phyloP scores from a whole-genome alignment of 2,888 invertebrate genomes.

The Parelbella ahira region DNA sequence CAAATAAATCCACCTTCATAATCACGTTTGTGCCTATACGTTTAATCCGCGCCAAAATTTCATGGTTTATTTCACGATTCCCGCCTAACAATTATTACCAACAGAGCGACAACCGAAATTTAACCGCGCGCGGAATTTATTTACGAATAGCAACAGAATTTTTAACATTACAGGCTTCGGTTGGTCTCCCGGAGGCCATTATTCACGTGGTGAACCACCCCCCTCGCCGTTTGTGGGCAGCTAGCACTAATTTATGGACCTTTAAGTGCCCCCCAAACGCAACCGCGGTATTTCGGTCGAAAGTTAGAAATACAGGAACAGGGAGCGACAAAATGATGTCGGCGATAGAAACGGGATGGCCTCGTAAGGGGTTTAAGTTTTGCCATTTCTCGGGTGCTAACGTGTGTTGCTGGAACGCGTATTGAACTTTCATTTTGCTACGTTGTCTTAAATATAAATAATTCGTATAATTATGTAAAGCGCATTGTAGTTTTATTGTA shows the following conservation, averaged over 20 bases:
- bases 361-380: not conserved
- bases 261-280: slow-evolving; percentile 68
- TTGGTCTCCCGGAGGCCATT: slow-evolving; percentile 60
- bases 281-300: slow-evolving; percentile 55
- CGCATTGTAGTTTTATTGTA: too few relatives aligned
- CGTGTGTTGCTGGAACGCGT: too few relatives aligned
- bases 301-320: slow-evolving; percentile 42
- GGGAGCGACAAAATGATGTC: slow-evolving; percentile 7
- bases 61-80: not conserved
- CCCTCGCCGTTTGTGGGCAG: slow-evolving; percentile 71
- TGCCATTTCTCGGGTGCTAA: too few relatives aligned
- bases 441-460: too few relatives aligned
- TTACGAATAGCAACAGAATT: slow-evolving; percentile 33
- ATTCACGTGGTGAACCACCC: slow-evolving; percentile 66
- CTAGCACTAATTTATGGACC: slow-evolving; percentile 72
- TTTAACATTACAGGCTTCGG: slow-evolving; percentile 48
- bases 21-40: too few relatives aligned
- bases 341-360: not conserved
- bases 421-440: too few relatives aligned
- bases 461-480: too few relatives aligned
- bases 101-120: slow-evolving; percentile 15
- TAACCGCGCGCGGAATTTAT: slow-evolving; percentile 30
- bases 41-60: not conserved
- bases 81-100: slow-evolving; percentile 15
- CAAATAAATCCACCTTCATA: too few relatives aligned